Evolutionary conservation across 1,140 invertebrate species (phyloP).

Genomic region (Ectropis grisescens): DNA sequence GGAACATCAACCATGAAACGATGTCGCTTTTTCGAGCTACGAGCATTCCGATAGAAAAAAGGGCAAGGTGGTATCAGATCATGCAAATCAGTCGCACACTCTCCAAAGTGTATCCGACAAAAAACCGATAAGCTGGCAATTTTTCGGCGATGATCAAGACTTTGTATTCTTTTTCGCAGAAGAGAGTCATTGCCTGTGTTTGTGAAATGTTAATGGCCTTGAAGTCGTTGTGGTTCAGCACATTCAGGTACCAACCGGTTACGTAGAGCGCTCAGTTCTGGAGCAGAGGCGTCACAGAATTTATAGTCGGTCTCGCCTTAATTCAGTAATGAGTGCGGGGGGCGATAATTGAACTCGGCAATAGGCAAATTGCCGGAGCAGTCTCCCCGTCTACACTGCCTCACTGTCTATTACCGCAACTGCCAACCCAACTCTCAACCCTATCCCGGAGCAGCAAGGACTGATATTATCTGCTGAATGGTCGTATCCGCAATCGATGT

Average conservation of each 20-base stretch:
- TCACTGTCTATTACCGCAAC: not conserved
- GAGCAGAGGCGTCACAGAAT: conserved; percentile 56
- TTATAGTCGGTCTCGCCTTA: conserved; percentile 56
- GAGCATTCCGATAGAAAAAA: no score
- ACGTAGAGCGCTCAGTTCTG: conserved; percentile 34
- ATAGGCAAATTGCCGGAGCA: conserved; percentile 59
- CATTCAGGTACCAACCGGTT: conserved; percentile 35
- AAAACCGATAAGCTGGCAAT: no score
- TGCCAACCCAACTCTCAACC: conserved; percentile 25
- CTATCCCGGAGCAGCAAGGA: conserved; percentile 19
- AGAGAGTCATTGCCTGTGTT: no score
- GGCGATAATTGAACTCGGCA: conserved; percentile 63
- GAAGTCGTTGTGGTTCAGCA: no score
- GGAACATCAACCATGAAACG: no score
- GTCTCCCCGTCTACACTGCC: conserved; percentile 24
- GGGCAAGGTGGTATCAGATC: no score
- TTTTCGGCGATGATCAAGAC: no score
- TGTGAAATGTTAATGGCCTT: no score
- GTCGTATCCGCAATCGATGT: conserved; percentile 14
- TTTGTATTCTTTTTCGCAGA: no score
- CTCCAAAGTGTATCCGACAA: no score
- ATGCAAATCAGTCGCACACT: no score
- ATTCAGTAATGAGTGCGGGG: conserved; percentile 65
- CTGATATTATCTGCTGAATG: conserved; percentile 11
- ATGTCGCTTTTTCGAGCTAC: no score